Base-by-base conservation (phyloP, 2,113 vertebrate species). In the Podarcis cretensis region DNA sequence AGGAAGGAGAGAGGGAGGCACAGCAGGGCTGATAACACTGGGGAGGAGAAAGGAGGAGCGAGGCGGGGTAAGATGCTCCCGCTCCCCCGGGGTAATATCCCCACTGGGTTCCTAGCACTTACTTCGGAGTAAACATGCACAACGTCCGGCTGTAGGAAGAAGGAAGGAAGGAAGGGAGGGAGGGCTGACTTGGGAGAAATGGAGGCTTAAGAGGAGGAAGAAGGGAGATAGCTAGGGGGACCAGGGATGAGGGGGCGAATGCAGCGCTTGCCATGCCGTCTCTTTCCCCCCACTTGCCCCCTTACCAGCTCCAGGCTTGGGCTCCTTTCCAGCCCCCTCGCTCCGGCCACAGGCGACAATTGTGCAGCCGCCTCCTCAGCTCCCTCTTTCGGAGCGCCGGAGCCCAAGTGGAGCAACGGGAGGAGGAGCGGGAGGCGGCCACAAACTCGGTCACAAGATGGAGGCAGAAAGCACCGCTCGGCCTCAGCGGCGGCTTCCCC, bases 251-350 rank as follows among this genome's bases (percentile, higher is more conserved):
- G 71, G 3, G n/a, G 13, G 30, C 10, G 20, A 16, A 7, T 18
- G 54, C 57, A 48, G 73, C 37, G n/a, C 3, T 30, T 7, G 37
- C 25, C 6, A 8, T 30, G 5, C 1, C 16, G 40, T 23, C 12
- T 4, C 16, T 9, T 16, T 12, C 48, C 2, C 43, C 48, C 3
- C 3, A 23, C 2, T 16, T n/a, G n/a, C 43, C 69, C 73, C 3
- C 93, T 93, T 90, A 89, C 92, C 87, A 48, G 30, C 3, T 43
- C 43, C 37, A 23, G n/a, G 48, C 1, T 18, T 30, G 16, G 69
- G 13, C 12, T 43, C 21, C 48, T 59, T 82, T 1, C 43, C 80
- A n/a, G 25, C n/a, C n/a, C 87, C 74, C 32, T 37, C 21, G 18
- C 66, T 13, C 76, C 3, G n/a, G 14, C 37, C 4, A 69, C 40